Evolutionary conservation across 1,140 invertebrate genomes (phyloP).

Genomic region (Cydia fagiglandana): DNA sequence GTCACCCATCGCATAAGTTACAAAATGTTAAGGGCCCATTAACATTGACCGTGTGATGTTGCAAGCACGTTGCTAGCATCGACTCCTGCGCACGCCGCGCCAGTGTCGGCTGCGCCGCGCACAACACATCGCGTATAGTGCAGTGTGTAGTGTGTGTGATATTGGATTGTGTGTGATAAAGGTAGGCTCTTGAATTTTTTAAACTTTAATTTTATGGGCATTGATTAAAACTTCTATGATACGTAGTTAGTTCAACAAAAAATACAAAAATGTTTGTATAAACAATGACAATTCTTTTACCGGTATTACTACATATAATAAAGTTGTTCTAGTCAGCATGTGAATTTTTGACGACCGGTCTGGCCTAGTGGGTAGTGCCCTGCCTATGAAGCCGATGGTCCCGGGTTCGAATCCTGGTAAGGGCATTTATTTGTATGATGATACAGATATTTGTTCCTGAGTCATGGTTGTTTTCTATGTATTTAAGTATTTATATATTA

Average conservation of each 20-base stretch:
- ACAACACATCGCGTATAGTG: constrained; percentile 19
- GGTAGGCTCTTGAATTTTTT: neutral
- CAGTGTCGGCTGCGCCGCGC: constrained; percentile 23
- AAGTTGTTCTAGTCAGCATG: no score
- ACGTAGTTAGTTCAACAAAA: neutral
- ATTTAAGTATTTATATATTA: no score
- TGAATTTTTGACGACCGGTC: no score
- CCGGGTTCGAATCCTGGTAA: no score
- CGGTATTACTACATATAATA: no score
- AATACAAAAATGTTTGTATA: neutral
- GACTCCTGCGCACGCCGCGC: constrained; percentile 3
- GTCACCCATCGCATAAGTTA: constrained; percentile 6
- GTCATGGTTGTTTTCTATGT: no score
- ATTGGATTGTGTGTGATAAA: constrained; percentile 2
- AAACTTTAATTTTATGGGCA: neutral
- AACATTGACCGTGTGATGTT: constrained; percentile 24
- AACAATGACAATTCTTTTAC: no score
- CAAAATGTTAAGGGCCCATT: constrained; percentile 15
- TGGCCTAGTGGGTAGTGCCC: no score
- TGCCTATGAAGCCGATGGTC: no score
- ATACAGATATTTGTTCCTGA: no score
- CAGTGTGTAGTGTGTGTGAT: constrained; percentile 8
- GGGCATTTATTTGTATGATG: no score
- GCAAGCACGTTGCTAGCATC: constrained; percentile 18
- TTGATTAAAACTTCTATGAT: neutral